phyloP scores from a whole-genome alignment of 2,113 vertebrate genomes.

The Daubentonia madagascariensis region DNA sequence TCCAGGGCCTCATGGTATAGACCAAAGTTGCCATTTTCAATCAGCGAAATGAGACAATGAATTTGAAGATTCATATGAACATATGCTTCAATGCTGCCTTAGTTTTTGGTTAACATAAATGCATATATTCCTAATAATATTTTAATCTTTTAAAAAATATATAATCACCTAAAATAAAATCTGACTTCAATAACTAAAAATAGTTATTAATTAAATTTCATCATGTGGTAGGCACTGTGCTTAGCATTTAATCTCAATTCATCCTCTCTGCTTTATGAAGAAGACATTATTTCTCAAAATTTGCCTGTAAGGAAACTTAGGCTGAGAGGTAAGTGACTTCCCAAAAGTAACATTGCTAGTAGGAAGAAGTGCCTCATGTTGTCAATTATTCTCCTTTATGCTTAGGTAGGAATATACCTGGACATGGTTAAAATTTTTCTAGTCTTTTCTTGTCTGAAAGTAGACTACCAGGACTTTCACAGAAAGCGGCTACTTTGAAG shows the following conservation, averaged over 20 bases:
- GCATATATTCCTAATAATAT: neutral
- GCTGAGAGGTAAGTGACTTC: neutral
- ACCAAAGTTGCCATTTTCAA: neutral
- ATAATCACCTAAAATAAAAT: neutral
- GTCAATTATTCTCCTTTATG: neutral
- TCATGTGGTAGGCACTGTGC: neutral
- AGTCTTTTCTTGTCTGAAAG: neutral
- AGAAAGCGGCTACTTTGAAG: neutral
- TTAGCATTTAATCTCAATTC: neutral
- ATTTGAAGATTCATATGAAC: neutral
- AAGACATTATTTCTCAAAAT: neutral
- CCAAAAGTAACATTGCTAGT: neutral
- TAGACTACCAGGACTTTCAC: neutral
- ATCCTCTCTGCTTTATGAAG: neutral
- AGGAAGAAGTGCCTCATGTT: neutral
- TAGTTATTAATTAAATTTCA: neutral
- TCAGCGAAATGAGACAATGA: neutral
- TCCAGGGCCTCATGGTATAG: neutral
- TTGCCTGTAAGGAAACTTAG: neutral
- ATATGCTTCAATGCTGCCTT: neutral
- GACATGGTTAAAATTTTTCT: neutral
- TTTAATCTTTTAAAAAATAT: neutral
- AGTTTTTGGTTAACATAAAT: neutral
- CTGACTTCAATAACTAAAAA: neutral
- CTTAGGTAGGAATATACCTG: neutral